Conservation (phyloP, 2,888 invertebrate genomes). For the Clistopyga incitator region DNA sequence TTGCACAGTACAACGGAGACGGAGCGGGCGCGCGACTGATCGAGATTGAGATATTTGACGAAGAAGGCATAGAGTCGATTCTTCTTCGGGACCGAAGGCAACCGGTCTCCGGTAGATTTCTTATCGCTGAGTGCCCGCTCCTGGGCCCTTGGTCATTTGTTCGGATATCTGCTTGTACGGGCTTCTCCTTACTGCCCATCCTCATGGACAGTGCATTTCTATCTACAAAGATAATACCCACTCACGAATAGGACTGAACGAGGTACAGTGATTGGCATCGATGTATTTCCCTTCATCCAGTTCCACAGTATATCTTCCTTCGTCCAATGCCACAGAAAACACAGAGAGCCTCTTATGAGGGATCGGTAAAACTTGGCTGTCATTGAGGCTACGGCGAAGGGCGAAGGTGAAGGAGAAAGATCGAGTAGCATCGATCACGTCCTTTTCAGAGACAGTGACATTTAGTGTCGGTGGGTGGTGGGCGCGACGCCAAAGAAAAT, state of each 20-base stretch:
- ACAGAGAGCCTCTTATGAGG: not conserved
- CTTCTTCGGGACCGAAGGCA: slow-evolving; percentile 25
- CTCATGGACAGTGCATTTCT: slow-evolving; percentile 34
- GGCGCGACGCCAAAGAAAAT: slow-evolving; percentile 77
- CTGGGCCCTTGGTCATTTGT: slow-evolving; percentile 64
- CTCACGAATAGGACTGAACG: not conserved
- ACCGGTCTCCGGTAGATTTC: slow-evolving; percentile 64
- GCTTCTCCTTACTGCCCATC: slow-evolving; percentile 38
- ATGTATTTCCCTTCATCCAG: slow-evolving; percentile 15
- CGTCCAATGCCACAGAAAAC: slow-evolving; percentile 5
- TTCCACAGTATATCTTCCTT: not conserved
- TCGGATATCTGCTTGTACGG: slow-evolving; percentile 55
- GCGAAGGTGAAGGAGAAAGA: slow-evolving; percentile 51
- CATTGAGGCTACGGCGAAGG: slow-evolving; percentile 13
- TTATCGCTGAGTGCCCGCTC: slow-evolving; percentile 65
- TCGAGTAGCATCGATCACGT: slow-evolving; percentile 77
- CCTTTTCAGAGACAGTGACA: slow-evolving; percentile 77
- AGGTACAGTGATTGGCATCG: slow-evolving; percentile 37
- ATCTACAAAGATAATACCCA: slow-evolving; percentile 26
- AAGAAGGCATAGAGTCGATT: slow-evolving; percentile 48
- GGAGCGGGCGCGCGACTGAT: slow-evolving; percentile 43
- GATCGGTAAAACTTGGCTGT: not conserved
- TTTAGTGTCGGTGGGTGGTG: slow-evolving; percentile 78
- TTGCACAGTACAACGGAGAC: slow-evolving; percentile 17
- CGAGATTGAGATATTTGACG: slow-evolving; percentile 69